Conservation (phyloP, 2,888 invertebrate species). For the Tiliacea citrago region DNA sequence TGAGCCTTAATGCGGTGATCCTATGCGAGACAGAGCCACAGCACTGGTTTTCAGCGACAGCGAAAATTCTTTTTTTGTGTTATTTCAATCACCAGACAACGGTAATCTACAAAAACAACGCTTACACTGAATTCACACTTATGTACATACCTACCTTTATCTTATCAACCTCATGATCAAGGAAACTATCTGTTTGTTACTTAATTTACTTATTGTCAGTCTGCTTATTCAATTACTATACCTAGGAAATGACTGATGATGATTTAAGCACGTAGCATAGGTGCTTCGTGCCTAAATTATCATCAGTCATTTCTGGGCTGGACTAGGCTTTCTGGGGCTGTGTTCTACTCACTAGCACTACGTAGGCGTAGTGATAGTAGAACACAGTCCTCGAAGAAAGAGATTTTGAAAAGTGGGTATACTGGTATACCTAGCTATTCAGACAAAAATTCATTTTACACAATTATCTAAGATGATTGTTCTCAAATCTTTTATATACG, state of each 20-base stretch:
- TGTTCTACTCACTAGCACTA: no score
- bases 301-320: no score
- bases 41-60: no score
- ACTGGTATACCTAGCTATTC: no score
- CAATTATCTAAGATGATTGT: background rate
- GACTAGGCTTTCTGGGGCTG: no score
- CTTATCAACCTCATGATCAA: conserved; percentile 11
- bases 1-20: no score
- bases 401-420: no score
- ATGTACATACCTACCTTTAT: conserved; percentile 7
- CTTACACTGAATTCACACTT: background rate
- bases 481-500: no score
- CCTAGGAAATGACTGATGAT: background rate
- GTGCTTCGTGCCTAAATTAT: no score
- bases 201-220: conserved; percentile 15
- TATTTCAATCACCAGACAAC: background rate
- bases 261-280: no score
- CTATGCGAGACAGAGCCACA: no score
- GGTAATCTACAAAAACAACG: conserved; percentile 11
- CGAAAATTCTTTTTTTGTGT: background rate
- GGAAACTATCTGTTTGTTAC: conserved; percentile 17
- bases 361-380: background rate
- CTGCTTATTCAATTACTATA: background rate
- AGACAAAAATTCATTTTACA: background rate
- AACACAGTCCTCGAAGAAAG: background rate